These are phyloP conservation scores for Bufo gargarizans DNA, from an alignment of 2,113 vertebrate species.

Conservation along the genomic window DNA sequence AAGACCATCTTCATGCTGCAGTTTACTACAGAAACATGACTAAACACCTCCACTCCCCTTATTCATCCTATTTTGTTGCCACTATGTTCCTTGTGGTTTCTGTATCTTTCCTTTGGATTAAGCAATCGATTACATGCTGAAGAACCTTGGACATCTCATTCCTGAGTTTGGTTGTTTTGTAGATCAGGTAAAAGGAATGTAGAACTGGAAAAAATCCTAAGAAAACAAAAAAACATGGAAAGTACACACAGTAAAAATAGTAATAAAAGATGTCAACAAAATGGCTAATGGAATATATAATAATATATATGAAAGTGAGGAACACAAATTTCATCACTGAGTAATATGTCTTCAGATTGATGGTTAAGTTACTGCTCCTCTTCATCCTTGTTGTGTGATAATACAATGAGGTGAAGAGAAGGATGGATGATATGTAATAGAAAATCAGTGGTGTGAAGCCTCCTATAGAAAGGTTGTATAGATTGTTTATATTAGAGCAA, in stretches of 20 bases:
- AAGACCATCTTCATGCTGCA: no score
- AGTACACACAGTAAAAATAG: neutral
- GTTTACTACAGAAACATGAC: no score
- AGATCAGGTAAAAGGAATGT: conserved; percentile 2
- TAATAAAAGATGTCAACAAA: neutral
- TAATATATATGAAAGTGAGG: neutral
- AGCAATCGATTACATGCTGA: neutral
- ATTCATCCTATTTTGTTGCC: no score
- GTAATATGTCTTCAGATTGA: neutral
- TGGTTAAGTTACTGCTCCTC: neutral
- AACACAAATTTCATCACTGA: neutral
- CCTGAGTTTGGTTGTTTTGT: neutral
- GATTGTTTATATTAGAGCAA: neutral
- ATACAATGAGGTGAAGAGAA: neutral
- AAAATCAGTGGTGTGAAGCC: neutral
- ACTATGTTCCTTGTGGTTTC: neutral
- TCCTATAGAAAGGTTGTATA: neutral
- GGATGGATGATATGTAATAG: neutral
- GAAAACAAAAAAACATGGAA: neutral
- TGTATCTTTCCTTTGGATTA: neutral
- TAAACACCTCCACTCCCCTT: no score
- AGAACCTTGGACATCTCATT: neutral
- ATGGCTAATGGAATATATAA: neutral
- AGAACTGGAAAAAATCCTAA: neutral
- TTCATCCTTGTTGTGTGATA: neutral